phyloP scores from a whole-genome alignment of 2,797 vertebrate genomes.

The Alauda arvensis region DNA sequence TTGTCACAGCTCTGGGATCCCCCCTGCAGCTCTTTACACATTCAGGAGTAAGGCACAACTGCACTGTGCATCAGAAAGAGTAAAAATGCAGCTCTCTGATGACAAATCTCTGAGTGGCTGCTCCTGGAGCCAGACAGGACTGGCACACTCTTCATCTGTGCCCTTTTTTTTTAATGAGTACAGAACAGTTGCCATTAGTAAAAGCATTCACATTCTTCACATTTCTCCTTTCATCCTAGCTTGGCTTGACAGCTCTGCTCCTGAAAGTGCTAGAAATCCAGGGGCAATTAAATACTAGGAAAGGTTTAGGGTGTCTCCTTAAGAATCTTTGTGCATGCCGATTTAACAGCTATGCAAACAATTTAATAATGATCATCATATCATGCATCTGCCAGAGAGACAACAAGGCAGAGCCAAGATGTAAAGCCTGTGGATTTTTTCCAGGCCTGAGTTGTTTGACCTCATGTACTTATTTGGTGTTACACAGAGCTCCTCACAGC shows the following conservation, averaged over 20 bases:
- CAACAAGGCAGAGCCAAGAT: not conserved
- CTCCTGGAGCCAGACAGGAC: not conserved
- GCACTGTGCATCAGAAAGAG: not conserved
- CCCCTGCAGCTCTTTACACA: not conserved
- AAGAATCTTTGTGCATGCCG: not conserved
- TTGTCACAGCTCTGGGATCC: not conserved
- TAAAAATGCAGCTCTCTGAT: not conserved
- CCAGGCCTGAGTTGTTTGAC: not conserved
- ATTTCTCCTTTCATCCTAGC: slow-evolving; percentile 15
- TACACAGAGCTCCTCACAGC: not conserved
- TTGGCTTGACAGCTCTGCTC: slow-evolving; percentile 5
- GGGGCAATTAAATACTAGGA: not conserved
- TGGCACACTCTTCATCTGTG: not conserved
- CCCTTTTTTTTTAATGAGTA: not conserved
- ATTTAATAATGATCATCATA: not conserved
- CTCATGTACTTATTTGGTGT: slow-evolving; percentile 5
- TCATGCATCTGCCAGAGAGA: not conserved
- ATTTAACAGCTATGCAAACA: slow-evolving; percentile 24
- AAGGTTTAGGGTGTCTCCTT: not conserved
- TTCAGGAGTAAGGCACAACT: not conserved
- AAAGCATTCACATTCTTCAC: slow-evolving; percentile 7
- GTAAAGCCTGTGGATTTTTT: slow-evolving; percentile 15
- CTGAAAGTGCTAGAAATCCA: not conserved
- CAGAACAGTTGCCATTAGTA: slow-evolving; percentile 12
- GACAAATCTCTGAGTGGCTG: not conserved